These are phyloP conservation scores for Brachyptera putata DNA, from an alignment of 2,888 invertebrate genomes.

Conservation along the genomic window DNA sequence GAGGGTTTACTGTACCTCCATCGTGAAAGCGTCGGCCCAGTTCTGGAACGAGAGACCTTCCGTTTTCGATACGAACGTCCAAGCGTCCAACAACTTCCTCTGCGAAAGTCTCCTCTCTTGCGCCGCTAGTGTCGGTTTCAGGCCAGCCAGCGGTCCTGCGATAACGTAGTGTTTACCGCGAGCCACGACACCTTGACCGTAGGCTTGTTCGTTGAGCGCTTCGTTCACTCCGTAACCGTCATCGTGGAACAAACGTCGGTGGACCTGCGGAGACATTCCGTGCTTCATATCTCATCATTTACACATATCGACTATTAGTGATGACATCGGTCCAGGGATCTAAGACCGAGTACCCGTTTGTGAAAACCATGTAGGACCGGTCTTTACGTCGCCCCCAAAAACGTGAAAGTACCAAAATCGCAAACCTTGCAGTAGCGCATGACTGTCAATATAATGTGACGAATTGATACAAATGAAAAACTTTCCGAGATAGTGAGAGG, in stretches of 20 bases:
- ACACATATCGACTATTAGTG: no score
- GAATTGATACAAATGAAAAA: no score
- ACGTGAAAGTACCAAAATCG: no score
- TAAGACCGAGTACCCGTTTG: no score
- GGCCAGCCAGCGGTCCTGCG: slow-evolving; percentile 40
- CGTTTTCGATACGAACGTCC: slow-evolving; percentile 43
- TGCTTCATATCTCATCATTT: no score
- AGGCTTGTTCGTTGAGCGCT: slow-evolving; percentile 77
- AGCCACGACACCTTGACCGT: slow-evolving; percentile 62
- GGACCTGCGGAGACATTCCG: slow-evolving; percentile 61
- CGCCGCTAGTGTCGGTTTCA: slow-evolving; percentile 11
- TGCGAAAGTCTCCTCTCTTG: slow-evolving; percentile 21
- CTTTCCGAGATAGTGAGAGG: no score
- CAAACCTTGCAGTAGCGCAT: no score
- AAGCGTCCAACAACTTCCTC: slow-evolving; percentile 19
- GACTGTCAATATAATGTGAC: no score
- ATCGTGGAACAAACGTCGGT: slow-evolving; percentile 77
- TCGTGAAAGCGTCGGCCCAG: slow-evolving; percentile 48
- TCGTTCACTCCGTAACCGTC: slow-evolving; percentile 93
- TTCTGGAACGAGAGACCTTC: slow-evolving; percentile 47
- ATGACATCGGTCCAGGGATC: no score
- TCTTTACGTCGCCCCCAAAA: no score
- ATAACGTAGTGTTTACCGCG: slow-evolving; percentile 63
- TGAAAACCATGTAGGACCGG: no score
- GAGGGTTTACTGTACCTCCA: no score